These are phyloP conservation scores for Hymenopus coronatus DNA, from an alignment of 2,888 invertebrate species.

Conservation along the genomic window DNA sequence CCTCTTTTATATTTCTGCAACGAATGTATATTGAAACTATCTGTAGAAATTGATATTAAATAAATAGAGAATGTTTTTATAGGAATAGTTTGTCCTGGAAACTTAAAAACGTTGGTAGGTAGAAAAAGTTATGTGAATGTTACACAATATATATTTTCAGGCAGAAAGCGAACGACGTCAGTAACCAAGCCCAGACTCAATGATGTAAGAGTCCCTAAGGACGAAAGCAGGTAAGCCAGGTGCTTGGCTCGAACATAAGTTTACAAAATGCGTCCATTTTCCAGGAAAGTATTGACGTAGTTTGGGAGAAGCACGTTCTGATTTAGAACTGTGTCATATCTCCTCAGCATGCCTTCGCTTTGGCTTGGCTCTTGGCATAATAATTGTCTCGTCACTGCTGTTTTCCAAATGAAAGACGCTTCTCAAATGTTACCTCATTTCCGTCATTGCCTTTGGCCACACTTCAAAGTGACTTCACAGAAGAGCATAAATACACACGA, in stretches of 20 bases:
- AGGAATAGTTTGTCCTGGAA: too few species aligned
- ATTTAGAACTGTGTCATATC: background rate
- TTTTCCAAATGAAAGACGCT: background rate
- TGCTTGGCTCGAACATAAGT: background rate
- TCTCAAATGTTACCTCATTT: background rate
- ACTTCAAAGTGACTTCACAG: background rate
- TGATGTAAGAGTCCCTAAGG: background rate
- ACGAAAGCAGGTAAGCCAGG: background rate
- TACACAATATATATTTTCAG: too few species aligned
- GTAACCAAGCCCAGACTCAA: background rate
- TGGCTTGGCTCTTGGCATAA: background rate
- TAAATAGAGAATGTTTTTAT: too few species aligned
- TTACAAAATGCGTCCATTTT: background rate
- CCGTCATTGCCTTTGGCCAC: background rate
- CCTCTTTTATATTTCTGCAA: too few species aligned
- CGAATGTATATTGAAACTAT: too few species aligned
- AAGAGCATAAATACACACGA: too few species aligned
- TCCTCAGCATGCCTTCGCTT: background rate
- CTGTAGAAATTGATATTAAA: too few species aligned
- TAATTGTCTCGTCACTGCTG: background rate
- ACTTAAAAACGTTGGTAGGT: too few species aligned
- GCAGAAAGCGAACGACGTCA: background rate
- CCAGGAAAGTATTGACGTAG: background rate
- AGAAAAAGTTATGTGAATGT: too few species aligned
- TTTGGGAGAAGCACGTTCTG: background rate